phyloP scores from a whole-genome alignment of 1,140 invertebrate species.

The Drosophila nasuta region DNA sequence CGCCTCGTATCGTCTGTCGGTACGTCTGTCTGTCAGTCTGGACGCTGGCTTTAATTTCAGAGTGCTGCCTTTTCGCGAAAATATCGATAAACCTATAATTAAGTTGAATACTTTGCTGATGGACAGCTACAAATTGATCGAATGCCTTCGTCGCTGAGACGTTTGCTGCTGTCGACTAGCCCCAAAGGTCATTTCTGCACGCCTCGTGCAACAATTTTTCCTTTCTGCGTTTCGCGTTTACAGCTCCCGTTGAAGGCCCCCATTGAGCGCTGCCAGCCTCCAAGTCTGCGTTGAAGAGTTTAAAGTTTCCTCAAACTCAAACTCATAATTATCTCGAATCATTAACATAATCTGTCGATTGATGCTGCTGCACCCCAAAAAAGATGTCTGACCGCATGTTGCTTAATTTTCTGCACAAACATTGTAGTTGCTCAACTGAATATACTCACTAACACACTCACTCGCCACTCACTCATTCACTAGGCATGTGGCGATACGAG shows the following conservation, averaged over 20 bases:
- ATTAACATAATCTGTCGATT: constrained; percentile 79
- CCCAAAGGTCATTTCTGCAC: constrained; percentile 68
- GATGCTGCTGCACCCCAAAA: constrained; percentile 39
- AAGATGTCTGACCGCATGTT: constrained; percentile 23
- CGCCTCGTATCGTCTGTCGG: background rate
- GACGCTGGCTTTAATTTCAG: constrained; percentile 59
- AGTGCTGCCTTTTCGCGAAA: constrained; percentile 57
- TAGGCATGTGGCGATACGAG: background rate
- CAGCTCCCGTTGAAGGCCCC: constrained; percentile 64
- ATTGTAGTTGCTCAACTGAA: constrained; percentile 11
- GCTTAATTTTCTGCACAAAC: constrained; percentile 38
- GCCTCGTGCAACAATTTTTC: constrained; percentile 54
- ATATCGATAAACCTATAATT: constrained; percentile 73
- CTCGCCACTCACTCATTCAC: background rate
- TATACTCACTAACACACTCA: constrained; percentile 9
- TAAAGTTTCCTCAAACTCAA: constrained; percentile 48
- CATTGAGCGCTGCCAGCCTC: background rate
- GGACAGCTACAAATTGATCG: constrained; percentile 80
- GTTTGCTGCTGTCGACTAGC: constrained; percentile 13
- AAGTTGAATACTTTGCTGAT: constrained; percentile 73
- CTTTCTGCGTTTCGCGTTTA: constrained; percentile 32
- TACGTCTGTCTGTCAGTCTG: background rate
- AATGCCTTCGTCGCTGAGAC: constrained; percentile 49
- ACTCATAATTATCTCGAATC: constrained; percentile 70
- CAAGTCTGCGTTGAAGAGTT: constrained; percentile 16